Percentiles rank a stretch among this genome's conserved stretches.
Conservation (phyloP, 2,888 invertebrate genomes). For the Sminthurinus aureus region DNA sequence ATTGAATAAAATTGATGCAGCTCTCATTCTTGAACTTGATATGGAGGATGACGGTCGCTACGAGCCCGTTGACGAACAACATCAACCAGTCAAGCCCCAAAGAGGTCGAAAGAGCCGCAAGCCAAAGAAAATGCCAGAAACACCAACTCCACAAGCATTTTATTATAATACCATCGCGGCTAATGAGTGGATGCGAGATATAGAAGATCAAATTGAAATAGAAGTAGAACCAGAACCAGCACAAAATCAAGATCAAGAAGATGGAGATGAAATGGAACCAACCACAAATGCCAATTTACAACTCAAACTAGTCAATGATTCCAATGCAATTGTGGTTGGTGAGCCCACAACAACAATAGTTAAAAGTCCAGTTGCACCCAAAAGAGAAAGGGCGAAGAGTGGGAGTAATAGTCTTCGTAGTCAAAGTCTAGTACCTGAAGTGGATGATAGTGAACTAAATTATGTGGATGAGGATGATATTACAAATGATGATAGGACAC, state of each 20-base stretch:
- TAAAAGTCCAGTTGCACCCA: conserved; percentile 18
- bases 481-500: neutral
- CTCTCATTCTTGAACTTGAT: conserved; percentile 23
- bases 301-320: conserved; percentile 22
- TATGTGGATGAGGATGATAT: conserved; percentile 22
- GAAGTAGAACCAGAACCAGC: conserved; percentile 43
- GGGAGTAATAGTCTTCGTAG: conserved; percentile 12
- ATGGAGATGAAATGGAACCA: neutral
- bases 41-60: conserved; percentile 56
- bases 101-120: conserved; percentile 46
- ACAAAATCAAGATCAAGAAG: conserved; percentile 12
- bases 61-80: conserved; percentile 52
- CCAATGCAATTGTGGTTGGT: too few species aligned
- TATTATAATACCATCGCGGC: conserved; percentile 60
- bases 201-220: conserved; percentile 42
- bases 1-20: conserved; percentile 49
- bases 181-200: conserved; percentile 57
- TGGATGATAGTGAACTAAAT: conserved; percentile 31
- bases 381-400: conserved; percentile 30
- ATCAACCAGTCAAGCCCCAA: conserved; percentile 46
- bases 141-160: conserved; percentile 46
- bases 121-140: conserved; percentile 35
- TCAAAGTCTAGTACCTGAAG: conserved; percentile 16
- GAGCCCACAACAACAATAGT: neutral
- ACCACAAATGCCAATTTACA: neutral